These are phyloP conservation scores for Umimayanthus kanabou DNA, from an alignment of 92 coral and sea anemone genomes.

Conservation along the genomic window DNA sequence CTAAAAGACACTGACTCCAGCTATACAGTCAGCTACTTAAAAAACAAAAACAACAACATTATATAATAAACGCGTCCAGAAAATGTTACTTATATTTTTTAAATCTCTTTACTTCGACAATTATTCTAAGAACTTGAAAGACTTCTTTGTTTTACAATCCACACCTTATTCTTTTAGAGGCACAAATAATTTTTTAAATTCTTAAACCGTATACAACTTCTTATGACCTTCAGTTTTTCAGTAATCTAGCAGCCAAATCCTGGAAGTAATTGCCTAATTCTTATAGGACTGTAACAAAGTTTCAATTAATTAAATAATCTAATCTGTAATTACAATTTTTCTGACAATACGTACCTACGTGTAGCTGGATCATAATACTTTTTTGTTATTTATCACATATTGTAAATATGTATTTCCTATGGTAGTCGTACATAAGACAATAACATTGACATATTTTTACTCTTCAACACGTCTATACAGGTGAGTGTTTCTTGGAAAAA, in stretches of 20 bases:
- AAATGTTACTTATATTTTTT: too few relatives aligned
- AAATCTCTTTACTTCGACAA: too few relatives aligned
- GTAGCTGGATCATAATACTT: too few relatives aligned
- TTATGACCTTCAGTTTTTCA: constrained; percentile 29
- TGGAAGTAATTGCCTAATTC: background rate
- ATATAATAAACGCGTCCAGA: too few relatives aligned
- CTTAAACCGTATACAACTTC: constrained; percentile 23
- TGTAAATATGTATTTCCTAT: too few relatives aligned
- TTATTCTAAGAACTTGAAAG: too few relatives aligned
- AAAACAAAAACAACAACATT: background rate
- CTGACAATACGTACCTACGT: background rate
- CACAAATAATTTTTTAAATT: constrained; percentile 38
- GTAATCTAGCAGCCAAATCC: background rate
- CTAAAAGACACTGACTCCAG: constrained; percentile 27
- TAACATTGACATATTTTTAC: too few relatives aligned
- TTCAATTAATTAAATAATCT: background rate
- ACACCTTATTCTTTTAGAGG: constrained; percentile 29
- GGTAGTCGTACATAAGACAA: background rate
- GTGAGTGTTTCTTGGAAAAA: background rate
- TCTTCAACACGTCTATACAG: background rate
- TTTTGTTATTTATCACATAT: too few relatives aligned
- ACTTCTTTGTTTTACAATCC: too few relatives aligned
- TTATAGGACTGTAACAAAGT: background rate
- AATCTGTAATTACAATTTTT: too few relatives aligned
- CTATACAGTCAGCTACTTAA: constrained; percentile 28